Evolutionary conservation across 2,888 invertebrate genomes (phyloP).

Genomic region (Thera obeliscata): DNA sequence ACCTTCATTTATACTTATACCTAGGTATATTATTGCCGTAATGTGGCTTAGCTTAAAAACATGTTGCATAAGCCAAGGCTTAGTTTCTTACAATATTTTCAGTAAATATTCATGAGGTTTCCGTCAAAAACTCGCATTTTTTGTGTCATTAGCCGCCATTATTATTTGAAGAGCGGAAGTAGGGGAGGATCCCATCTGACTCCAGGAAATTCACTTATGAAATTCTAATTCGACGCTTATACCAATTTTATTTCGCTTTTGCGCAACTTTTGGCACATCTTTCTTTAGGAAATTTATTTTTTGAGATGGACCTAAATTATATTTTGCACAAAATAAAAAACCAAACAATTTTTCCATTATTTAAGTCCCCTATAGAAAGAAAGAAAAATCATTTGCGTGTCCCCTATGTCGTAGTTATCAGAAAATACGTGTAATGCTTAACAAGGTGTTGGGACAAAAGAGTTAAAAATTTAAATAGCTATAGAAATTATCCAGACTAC

Average conservation of each 20-base stretch:
- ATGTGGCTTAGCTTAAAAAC: too few relatives aligned
- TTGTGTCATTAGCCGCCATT: constrained; percentile 65
- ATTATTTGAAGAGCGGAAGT: constrained; percentile 62
- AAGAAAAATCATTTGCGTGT: too few relatives aligned
- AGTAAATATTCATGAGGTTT: constrained; percentile 43
- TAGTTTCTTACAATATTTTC: constrained; percentile 18
- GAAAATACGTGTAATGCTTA: too few relatives aligned
- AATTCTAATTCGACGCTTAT: constrained; percentile 62
- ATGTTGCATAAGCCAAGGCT: too few relatives aligned
- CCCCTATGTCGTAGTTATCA: too few relatives aligned
- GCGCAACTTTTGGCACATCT: constrained; percentile 19
- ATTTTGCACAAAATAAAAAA: neutral
- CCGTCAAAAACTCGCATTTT: constrained; percentile 49
- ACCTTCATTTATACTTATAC: too few relatives aligned
- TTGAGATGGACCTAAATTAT: constrained; percentile 9
- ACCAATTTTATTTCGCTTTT: constrained; percentile 48
- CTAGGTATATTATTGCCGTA: too few relatives aligned
- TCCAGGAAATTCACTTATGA: constrained; percentile 56
- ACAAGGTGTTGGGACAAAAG: too few relatives aligned
- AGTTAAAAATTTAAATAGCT: too few relatives aligned
- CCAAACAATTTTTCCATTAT: neutral
- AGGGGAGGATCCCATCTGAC: constrained; percentile 45
- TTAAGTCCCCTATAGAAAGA: too few relatives aligned
- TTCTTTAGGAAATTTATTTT: constrained; percentile 5
- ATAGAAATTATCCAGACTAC: too few relatives aligned